Base-by-base conservation (phyloP, 2,797 vertebrate genomes). In the Fundulus diaphanus region DNA sequence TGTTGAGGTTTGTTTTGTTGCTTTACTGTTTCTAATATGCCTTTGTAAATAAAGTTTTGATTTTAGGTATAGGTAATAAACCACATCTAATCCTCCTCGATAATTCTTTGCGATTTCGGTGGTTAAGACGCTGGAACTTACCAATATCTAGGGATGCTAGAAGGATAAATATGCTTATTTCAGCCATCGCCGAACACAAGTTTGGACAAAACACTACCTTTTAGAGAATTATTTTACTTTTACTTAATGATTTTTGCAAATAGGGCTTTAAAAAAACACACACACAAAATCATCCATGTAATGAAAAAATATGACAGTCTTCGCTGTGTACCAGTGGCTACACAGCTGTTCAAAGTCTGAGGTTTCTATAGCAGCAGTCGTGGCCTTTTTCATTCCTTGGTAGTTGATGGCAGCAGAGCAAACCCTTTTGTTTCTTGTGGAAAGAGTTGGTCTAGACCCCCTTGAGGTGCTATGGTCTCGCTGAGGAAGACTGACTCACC, bases 301-400 rank as follows among this genome's bases (percentile, higher is more conserved):
- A 56, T 37, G n/a, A 73, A 80, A n/a, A 82, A 72, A 74, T 73
- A 74, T 72, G 22, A 63, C 48, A 18, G 35, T 82, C 44, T 51
- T 73, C 52, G 73, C 73, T 24, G 44, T 78, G 42, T 72, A 72
- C 72, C 42, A 2, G 71, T 66, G 67, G 46, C 76, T 81, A 72
- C 6, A 15, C 76, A 80, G 65, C 79, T 77, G 78, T 82, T 65
- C 66, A 72, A 49, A 51, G 52, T 78, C 61, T 57, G 37, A 78
- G 48, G 72, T 75, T 78, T 79, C 46, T 85, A 33, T 84, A 92
- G 88, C 89, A 92, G 85, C 89, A 73, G 72, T 77, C 71, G 33
- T 13, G 35, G 65, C 72, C 63, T 72, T 71, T 67, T 82, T 42
- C 68, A 46, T 46, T 51, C 44, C 27, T 51, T 44, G 48, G 72